A percentile compares a stretch with the other conserved stretches of the same genome.
Evolutionary conservation across 2,797 vertebrate genomes (phyloP).

Genomic region (Allobates femoralis): DNA sequence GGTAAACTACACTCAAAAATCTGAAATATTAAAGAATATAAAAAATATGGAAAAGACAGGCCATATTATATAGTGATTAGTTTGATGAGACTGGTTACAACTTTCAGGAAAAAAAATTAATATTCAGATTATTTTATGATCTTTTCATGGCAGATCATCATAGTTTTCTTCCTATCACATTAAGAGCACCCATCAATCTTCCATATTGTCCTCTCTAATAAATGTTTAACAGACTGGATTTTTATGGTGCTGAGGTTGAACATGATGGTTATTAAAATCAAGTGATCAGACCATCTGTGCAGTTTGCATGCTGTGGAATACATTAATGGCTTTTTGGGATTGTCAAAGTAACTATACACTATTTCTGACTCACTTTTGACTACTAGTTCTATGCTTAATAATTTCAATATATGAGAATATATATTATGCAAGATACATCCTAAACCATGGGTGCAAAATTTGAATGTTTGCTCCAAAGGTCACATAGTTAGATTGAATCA

Average conservation of each 20-base stretch:
- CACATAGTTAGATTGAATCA: too few species aligned
- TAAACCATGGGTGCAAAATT: too few species aligned
- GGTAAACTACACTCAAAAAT: background rate
- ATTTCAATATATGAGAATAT: background rate
- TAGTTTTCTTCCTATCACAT: background rate
- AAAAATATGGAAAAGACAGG: background rate
- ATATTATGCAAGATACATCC: too few species aligned
- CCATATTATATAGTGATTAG: background rate
- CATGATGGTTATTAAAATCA: slow-evolving; percentile 21
- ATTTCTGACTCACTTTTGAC: background rate
- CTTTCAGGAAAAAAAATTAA: background rate
- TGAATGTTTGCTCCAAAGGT: too few species aligned
- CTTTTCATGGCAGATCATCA: slow-evolving; percentile 4
- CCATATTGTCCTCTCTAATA: background rate
- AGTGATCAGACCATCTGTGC: slow-evolving; percentile 22
- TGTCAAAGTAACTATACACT: background rate
- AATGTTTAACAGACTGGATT: background rate
- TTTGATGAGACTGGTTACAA: background rate
- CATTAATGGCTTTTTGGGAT: slow-evolving; percentile 8
- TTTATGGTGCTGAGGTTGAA: slow-evolving; percentile 3
- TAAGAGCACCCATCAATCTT: slow-evolving; percentile 2
- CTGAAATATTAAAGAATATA: background rate
- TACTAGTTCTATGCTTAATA: background rate
- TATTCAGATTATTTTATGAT: background rate
- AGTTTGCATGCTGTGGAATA: background rate